Base-by-base conservation (phyloP, 2,888 invertebrate genomes). In the Drosophila austrosaltans region DNA sequence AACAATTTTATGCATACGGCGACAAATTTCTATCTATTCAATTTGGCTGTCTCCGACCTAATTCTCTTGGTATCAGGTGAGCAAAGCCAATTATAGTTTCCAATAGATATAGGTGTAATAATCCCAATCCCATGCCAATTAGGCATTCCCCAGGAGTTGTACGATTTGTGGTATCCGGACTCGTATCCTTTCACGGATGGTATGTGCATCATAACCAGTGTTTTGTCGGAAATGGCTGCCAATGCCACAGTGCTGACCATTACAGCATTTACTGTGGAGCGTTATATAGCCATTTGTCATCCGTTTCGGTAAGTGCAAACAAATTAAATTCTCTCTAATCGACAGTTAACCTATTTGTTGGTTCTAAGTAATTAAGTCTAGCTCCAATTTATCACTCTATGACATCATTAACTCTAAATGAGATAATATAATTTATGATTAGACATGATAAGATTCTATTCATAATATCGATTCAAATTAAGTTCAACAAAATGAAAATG, bases 231-330 rank as follows among this genome's bases (percentile, higher is more conserved):
- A 92, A 96, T 96, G n/a, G 96, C 96, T 0, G 95, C 96, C 22
- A 96, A 96, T 90, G 96, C 97, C 0, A 97, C 97, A 0, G 97
- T 98, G 1, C 92, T 96, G 73, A 96, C 96, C 10, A 98, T 98
- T 85, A 97, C 97, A 0, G 97, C 97, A 2, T 98, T 98, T 91
- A 98, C 96, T 0, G 95, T 97, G 12, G 98, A 98, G 91, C 94
- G 98, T 73, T 98, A 97, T 90, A 95, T 97, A 42, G 97, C 97
- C 4, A 97, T 97, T 81, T 97, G 97, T 88, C 95, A 96, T 89
- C 98, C 98, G 0, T 96, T 98, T 75, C 90, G 92, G 92, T 92
- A 78, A 90, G 91, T 88, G 22, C 32, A 30, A 60, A 20, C 40
- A 36, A 22, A 54, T 63, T 16, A 53, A 44, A 61, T n/a, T 61